Percentiles rank a stretch among this genome's conserved stretches.
These are phyloP conservation scores for Procambarus virginalis DNA, from an alignment of 1,140 invertebrate species.

Conservation along the genomic window DNA sequence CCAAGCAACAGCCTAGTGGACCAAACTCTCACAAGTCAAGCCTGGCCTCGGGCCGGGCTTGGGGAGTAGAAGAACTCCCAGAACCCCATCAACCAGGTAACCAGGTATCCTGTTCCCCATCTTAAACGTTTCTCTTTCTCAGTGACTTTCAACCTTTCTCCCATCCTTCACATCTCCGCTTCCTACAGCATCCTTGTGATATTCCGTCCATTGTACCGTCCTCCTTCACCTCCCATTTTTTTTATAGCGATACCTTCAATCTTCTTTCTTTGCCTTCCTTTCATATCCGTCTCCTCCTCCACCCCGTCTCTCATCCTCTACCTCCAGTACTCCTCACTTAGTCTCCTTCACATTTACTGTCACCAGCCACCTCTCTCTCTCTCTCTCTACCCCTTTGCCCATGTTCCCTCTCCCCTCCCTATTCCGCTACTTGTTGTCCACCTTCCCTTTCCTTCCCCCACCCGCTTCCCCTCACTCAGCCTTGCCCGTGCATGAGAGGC, in stretches of 20 bases:
- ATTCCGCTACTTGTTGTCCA: too few species aligned
- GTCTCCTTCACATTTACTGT: not conserved
- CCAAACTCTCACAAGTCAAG: too few species aligned
- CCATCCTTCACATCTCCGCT: too few species aligned
- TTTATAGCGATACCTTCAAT: not conserved
- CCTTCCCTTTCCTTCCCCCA: not conserved
- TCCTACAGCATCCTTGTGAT: too few species aligned
- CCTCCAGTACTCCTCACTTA: not conserved
- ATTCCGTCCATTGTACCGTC: not conserved
- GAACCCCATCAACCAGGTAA: too few species aligned
- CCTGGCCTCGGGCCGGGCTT: too few species aligned
- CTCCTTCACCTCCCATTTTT: not conserved
- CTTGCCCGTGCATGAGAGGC: constrained; percentile 3
- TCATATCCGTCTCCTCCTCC: not conserved
- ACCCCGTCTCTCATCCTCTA: not conserved
- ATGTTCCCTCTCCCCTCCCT: not conserved
- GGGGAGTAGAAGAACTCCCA: too few species aligned
- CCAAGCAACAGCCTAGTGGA: too few species aligned
- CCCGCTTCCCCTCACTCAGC: not conserved
- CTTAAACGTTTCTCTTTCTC: too few species aligned
- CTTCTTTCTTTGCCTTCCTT: not conserved
- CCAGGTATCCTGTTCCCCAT: too few species aligned
- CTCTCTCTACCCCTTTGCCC: not conserved
- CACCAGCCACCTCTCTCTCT: not conserved
- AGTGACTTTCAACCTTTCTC: too few species aligned